Base-by-base conservation (phyloP, 2,797 vertebrate species). In the Apogon talboti region DNA sequence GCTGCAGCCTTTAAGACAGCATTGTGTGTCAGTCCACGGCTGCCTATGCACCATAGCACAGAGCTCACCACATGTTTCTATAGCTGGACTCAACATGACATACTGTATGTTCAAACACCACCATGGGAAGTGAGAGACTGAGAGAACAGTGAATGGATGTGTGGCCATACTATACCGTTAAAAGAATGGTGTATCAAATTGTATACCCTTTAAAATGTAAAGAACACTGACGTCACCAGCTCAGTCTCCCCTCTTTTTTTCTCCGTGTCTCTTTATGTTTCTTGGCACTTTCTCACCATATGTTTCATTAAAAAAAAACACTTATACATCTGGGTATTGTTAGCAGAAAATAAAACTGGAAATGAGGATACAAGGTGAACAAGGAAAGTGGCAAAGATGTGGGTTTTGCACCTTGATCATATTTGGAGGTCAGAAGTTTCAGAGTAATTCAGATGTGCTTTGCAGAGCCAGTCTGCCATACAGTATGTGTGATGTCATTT, bases 311-410 rank as follows among this genome's bases (percentile, higher is more conserved):
- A 62, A 74, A n/a, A 24, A 60, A 82, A 74, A 84, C 82, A 68
- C 66, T 79, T 50, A 37, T 59, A 89, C 87, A 87, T 91, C 89
- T 91, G 88, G 87, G 65, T 63, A 56, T 53, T 60, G 74, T 90
- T 91, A 89, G 74, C 45, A 15, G 59, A 78, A 87, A 81, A 91
- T 81, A 85, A 87, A 91, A 85, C 79, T 79, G 59, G 76, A 81
- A 64, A 79, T 77, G 49, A 54, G 66, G 76, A 73, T 66, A 85
- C 28, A 70, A 88, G 78, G 70, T 68, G 62, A 77, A 49, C 38
- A 21, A 48, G 55, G 84, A 64, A 65, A 47, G 81, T 61, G 61
- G 45, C 49, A 58, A 73, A 75, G 55, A 61, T 65, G 18, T 61
- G 21, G 80, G 61, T 49, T 49, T 46, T 79, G 76, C 69, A 89